phyloP scores from a whole-genome alignment of 2,113 vertebrate genomes.

The Columba janthina region DNA sequence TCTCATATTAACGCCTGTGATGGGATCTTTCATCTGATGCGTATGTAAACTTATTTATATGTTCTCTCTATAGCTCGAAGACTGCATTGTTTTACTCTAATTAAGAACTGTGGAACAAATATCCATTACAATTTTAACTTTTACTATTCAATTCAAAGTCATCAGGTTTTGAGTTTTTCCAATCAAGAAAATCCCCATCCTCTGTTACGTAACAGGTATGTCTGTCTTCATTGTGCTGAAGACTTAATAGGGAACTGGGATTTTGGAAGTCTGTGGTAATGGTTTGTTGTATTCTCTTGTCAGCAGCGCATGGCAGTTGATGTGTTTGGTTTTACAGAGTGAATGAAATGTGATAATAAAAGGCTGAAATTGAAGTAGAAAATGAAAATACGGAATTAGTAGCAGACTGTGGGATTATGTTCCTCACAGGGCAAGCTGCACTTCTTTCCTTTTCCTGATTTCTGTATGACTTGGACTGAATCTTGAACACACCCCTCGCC shows the following conservation, averaged over 20 bases:
- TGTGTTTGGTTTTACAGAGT: not conserved
- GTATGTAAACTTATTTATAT: constrained; percentile 78
- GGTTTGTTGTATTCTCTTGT: not conserved
- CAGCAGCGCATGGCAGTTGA: not conserved
- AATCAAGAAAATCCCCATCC: not conserved
- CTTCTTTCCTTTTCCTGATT: not conserved
- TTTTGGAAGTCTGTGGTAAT: not conserved
- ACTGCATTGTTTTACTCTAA: not conserved
- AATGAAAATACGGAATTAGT: not conserved
- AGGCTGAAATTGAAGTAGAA: not conserved
- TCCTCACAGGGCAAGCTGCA: not conserved
- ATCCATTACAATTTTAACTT: not conserved
- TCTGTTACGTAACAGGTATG: fast-evolving
- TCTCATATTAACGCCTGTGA: constrained; percentile 98
- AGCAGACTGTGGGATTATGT: not conserved
- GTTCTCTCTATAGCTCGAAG: constrained; percentile 1
- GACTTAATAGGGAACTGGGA: not conserved
- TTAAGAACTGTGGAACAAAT: not conserved
- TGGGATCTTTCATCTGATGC: constrained; percentile 95
- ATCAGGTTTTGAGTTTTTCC: not conserved
- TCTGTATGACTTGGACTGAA: not conserved
- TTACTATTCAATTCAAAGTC: not conserved
- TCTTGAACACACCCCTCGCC: not conserved
- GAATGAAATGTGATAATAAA: not conserved
- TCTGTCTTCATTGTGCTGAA: not conserved